These are phyloP conservation scores for Eulemur albifrons DNA, from an alignment of 2,797 vertebrate genomes.

Conservation along the genomic window DNA sequence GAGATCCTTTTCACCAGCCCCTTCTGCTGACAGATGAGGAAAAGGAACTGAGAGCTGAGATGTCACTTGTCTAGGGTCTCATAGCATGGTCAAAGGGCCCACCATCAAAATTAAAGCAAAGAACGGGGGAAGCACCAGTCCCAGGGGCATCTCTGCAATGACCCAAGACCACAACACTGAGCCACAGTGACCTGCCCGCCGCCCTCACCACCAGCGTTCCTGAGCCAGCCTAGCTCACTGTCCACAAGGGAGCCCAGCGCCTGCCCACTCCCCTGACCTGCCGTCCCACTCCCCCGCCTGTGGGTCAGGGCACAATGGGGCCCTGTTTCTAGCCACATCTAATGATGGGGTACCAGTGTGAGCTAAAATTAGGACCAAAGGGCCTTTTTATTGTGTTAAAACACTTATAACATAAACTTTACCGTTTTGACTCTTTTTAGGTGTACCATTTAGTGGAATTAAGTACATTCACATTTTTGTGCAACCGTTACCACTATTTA, in stretches of 20 bases:
- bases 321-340: neutral
- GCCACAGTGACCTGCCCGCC: neutral
- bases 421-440: neutral
- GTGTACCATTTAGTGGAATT: neutral
- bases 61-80: neutral
- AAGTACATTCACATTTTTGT: neutral
- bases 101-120: neutral
- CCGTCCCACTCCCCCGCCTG: accelerated
- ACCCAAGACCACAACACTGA: neutral
- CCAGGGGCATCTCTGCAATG: neutral
- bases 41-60: neutral
- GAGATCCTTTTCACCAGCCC: neutral
- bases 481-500: neutral
- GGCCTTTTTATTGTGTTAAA: neutral
- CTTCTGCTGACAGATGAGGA: neutral
- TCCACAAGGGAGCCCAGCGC: accelerated
- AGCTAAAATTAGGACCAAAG: neutral
- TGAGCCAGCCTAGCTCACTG: accelerated
- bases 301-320: neutral
- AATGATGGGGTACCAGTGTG: neutral
- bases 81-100: neutral
- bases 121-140: neutral
- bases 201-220: neutral
- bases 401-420: neutral
- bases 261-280: neutral